Base-by-base conservation (phyloP, 1,140 invertebrate genomes). In the Nasonia vitripennis region DNA sequence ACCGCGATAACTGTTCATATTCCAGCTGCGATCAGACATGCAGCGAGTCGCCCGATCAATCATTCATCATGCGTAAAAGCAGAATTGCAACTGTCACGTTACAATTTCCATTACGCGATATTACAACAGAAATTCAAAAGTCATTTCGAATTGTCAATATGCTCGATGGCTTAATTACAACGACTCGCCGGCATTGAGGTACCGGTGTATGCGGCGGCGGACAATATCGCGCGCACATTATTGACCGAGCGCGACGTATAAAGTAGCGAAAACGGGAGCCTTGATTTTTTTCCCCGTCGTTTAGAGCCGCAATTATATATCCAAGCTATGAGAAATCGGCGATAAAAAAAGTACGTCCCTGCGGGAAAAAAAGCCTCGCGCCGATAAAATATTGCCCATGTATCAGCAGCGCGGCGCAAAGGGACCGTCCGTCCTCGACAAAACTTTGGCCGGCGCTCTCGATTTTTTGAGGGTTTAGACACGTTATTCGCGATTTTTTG, bases 401-500 rank as follows among this genome's bases (percentile, higher is more conserved):
- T 80, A 81, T 70, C 70, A n/a, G 84, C 6, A 27, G 73, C 12
- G 27, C 45, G 48, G 48, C 78, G 51, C 55, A 37, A 71, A 62
- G 34, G 31, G 86, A 74, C 31, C 31, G 51, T 41, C 67, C 86
- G 68, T 17, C 17, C 31, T 11, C 6, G 85, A 88, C 87, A 74
- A 89, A 86, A 89, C 86, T 89, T 89, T 88, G 86, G 34, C 87
- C 68, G 27, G 77, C 71, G 81, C 86, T 87, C 67, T 27, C 68
- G 37, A 48, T 70, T 85, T 88, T 88, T 82, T 17, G 75, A 78
- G 70, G 87, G 86, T 89, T 89, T 90, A 84, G 87, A 84, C 91
- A 88, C 90, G 91, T 91, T 91, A 91, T 92, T 91, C 89, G 90
- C 91, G 89, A 91, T 91, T 92, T 92, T 92, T 91, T 79, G 9